These are phyloP conservation scores for Pristionchus pacificus DNA, from an alignment of 1,140 invertebrate species.

Conservation along the genomic window DNA sequence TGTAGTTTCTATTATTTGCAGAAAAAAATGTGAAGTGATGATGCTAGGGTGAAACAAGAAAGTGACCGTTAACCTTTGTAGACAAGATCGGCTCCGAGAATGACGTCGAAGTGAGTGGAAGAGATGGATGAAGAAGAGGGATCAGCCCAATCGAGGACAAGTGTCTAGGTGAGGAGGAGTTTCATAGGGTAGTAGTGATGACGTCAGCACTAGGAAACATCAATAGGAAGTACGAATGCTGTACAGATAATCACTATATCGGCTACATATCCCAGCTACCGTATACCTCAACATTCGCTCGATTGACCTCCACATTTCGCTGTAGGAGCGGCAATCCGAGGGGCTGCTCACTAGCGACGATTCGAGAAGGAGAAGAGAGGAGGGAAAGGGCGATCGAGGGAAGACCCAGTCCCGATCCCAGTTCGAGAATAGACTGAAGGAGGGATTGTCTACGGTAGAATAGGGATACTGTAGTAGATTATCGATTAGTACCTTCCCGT, in stretches of 20 bases:
- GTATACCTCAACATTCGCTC: background rate
- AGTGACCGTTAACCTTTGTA: too few relatives aligned
- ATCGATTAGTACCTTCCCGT: background rate
- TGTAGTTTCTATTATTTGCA: too few relatives aligned
- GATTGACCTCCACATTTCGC: background rate
- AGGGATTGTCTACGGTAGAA: background rate
- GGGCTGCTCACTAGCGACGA: conserved; percentile 10
- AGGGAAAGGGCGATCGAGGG: conserved; percentile 4
- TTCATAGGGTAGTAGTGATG: background rate
- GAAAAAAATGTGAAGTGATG: too few relatives aligned
- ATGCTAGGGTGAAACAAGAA: too few relatives aligned
- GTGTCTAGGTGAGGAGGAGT: background rate
- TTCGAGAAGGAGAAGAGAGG: background rate
- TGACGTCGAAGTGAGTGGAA: background rate
- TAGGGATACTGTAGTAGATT: too few relatives aligned
- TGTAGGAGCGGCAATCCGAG: conserved; percentile 1
- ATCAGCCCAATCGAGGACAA: conserved; percentile 1
- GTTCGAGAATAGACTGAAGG: background rate
- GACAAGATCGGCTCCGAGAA: conserved; percentile 16
- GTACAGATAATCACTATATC: too few relatives aligned
- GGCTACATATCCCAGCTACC: background rate
- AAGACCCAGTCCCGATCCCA: conserved; percentile 11
- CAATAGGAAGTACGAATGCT: too few relatives aligned
- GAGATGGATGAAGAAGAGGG: background rate
- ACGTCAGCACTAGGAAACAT: too few relatives aligned